Evolutionary conservation across 2,888 invertebrate species (phyloP), one percentile per base, ranked within the genome.

Genomic region (Rhorus exstirpatorius): DNA sequence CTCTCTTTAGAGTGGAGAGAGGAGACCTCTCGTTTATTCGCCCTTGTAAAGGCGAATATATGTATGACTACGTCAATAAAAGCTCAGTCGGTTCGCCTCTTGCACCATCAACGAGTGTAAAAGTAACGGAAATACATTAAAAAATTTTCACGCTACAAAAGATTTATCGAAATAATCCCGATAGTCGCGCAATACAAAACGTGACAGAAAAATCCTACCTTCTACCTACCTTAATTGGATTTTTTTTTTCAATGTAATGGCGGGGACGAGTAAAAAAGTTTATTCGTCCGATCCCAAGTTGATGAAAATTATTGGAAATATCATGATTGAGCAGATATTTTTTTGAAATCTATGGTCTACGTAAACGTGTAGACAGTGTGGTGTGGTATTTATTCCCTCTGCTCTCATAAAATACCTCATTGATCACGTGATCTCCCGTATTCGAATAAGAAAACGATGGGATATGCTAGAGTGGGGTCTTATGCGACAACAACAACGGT

Each of bases 401-500:
- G 7, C 26, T 51, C 67, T 60, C 26, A 65, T 67, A 68, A 72
- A 72, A 49, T 53, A 55, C 60, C 46, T 44, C 41, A 60, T 77
- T 76, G 63, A 79, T 79, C 49, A 53, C 38, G 19, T 38, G 35
- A 72, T 53, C 10, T 53, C 24, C 51, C 87, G 87, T 85, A 87
- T 90, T 86, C 83, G 86, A 89, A 90, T 86, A 85, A 87, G 84
- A 83, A 85, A 84, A 83, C 82, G 83, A 85, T 85, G 83, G 84
- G 85, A 86, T 87, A 87, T 88, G 86, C 86, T 24, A 81, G 35
- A 65, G 38, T 14, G 44, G 21, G 14, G 10, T 31, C 31, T 19
- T 24, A 49, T 19, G n/a, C 19, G 17, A 17, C 38, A 58, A 70
- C 4, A 70, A 65, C 44, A 49, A 78, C 12, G 31, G 19, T 6